Evolutionary conservation across 2,888 invertebrate species (phyloP), one percentile per base, ranked within the genome.

Genomic region (Oegoconia quadripuncta): DNA sequence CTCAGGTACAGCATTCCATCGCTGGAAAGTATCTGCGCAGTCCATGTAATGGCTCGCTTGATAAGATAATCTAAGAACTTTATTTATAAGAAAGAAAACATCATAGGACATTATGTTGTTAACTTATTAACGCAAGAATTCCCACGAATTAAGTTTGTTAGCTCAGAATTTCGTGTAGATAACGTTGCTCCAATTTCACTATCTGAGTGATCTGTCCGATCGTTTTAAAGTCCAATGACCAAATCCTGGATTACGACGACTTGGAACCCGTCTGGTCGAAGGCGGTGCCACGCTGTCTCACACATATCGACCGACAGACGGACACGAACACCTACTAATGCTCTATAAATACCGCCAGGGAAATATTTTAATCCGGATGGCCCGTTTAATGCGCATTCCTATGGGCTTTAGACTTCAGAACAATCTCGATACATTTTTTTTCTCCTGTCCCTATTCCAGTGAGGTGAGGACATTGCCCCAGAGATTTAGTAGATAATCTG

Each of bases 241-340:
- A 74, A 80, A 74, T 74, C 74, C 80, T 68, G 77, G 77, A 74
- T 76, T 71, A 72, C 72, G 66, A 73, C 73, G 67, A 67, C 60
- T 70, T 69, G 70, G 68, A 64, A 69, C 67, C 65, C 64, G 76
- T 75, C 77, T 78, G 75, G 68, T 72, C 66, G 66, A 64, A 75
- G 75, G 70, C 75, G 86, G 86, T 84, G 84, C 87, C 87, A 86
- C 80, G 84, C 86, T 72, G 86, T 86, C 87, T 86, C 82, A 80
- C 77, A 76, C 69, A 69, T 64, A 75, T 71, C 72, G 74, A 74
- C 64, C 76, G 64, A 65, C 75, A 75, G 68, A 75, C 76, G 64
- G 59, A 75, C 76, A 76, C 81, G 69, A 78, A 83, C 82, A 79
- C 80, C 77, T 75, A 74, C 78, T 65, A 74, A 73, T 69, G 75